Percentiles rank a stretch among this genome's conserved stretches.
Evolutionary conservation across 2,888 invertebrate genomes (phyloP).

Genomic region (Caprella mutica): DNA sequence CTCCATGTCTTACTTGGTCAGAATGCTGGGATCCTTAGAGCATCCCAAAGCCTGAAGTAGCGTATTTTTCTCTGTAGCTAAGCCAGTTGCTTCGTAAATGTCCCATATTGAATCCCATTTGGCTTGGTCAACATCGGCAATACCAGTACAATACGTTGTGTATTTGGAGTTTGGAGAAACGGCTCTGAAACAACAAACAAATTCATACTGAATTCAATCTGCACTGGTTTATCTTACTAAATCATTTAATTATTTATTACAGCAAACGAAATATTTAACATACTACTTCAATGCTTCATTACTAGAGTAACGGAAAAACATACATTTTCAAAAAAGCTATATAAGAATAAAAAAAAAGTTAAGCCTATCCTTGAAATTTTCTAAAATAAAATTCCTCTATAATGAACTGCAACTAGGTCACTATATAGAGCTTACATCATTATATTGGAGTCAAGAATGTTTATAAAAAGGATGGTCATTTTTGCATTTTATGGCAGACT

Average conservation of each 20-base stretch:
- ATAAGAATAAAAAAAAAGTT: too few species aligned
- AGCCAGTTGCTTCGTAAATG: slow-evolving; percentile 52
- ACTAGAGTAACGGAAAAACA: not conserved
- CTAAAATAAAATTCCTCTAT: too few species aligned
- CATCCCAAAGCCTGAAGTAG: slow-evolving; percentile 58
- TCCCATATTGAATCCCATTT: slow-evolving; percentile 66
- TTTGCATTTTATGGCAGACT: too few species aligned
- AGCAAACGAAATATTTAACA: not conserved
- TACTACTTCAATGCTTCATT: not conserved
- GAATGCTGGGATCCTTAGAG: slow-evolving; percentile 50
- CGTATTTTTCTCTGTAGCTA: slow-evolving; percentile 54
- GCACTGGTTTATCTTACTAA: not conserved
- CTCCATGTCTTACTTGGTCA: too few species aligned
- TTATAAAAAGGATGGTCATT: too few species aligned
- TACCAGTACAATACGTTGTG: slow-evolving; percentile 60
- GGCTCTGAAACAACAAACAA: slow-evolving; percentile 41
- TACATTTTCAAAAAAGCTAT: too few species aligned
- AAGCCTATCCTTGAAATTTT: too few species aligned
- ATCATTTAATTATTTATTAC: not conserved
- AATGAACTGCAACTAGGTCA: too few species aligned
- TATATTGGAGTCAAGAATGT: too few species aligned
- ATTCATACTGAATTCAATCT: not conserved
- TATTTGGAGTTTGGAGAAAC: slow-evolving; percentile 59
- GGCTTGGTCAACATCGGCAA: slow-evolving; percentile 52
- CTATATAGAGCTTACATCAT: too few species aligned